Evolutionary conservation across 1,140 invertebrate genomes (phyloP).

Genomic region (Tetramorium alpestre): DNA sequence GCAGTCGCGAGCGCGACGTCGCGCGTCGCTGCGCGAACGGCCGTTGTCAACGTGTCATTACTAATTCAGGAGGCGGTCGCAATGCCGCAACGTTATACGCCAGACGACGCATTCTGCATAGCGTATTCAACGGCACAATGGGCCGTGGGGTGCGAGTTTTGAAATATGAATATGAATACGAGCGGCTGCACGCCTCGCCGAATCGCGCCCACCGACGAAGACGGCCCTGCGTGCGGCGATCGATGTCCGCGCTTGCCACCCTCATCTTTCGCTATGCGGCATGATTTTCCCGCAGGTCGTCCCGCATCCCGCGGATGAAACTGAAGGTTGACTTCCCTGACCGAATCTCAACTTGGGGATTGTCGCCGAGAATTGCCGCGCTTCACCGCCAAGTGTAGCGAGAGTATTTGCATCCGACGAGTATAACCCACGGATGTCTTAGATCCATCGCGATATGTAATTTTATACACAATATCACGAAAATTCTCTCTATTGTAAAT

Average conservation of each 20-base stretch:
- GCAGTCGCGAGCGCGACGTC: background rate
- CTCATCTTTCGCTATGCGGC: conserved; percentile 17
- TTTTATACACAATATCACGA: background rate
- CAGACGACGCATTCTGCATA: conserved; percentile 79
- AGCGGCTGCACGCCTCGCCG: conserved; percentile 71
- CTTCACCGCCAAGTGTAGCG: background rate
- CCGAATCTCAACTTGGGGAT: conserved; percentile 28
- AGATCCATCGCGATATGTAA: background rate
- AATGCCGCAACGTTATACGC: conserved; percentile 77
- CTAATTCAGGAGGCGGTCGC: conserved; percentile 80
- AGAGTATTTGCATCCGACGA: background rate
- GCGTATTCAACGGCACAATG: conserved; percentile 78
- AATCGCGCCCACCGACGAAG: conserved; percentile 72
- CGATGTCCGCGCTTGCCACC: conserved; percentile 67
- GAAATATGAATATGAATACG: conserved; percentile 81
- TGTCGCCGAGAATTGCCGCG: conserved; percentile 19
- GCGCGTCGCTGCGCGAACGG: conserved; percentile 24
- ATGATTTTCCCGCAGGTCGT: conserved; percentile 27
- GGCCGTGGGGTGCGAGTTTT: conserved; percentile 78
- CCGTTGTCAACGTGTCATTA: conserved; percentile 78
- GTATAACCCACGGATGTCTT: conserved; percentile 1
- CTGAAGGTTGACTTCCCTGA: conserved; percentile 28
- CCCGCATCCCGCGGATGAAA: background rate
- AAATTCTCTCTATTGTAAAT: background rate
- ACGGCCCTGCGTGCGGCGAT: conserved; percentile 66